Base-by-base conservation (phyloP, 2,888 invertebrate genomes). In the Thymelicus lineola region DNA sequence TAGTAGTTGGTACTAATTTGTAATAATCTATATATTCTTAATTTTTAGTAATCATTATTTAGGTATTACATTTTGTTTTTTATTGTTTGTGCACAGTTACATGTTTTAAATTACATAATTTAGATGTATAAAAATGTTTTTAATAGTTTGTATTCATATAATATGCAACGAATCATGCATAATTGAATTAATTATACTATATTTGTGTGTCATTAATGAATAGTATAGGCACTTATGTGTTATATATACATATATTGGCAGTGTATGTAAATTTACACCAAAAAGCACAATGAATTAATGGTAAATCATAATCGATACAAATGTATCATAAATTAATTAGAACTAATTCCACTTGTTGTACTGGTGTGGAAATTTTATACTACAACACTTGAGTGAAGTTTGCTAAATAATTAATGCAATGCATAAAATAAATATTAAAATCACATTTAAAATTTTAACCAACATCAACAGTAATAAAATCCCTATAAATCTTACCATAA, bases 401-500 rank as follows among this genome's bases (percentile, higher is more conserved):
- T 20, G 53, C 4, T 17, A 12, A 53, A 12, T 20, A 53, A 20
- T 53, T 15, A 50, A 17, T 50, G 50, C 17, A 50, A 9, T 50
- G 17, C 17, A 50, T 50, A 7, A 17, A 17, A 50, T 17, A 50
- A 50, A 50, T 50, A 50, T 3, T 50, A 9, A 9, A 50, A 50
- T 50, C 53, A 53, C 17, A 53, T 1, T 2, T 20, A 9, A 0
- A 53, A 20, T 53, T 53, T 1, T 53, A 36, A 57, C 12, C 28
- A 28, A 57, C 7, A n/a, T 53, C n/a, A 57, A 35, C 55, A 55
- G 3, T 46, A 48, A 48, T 46, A 62, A 14, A 20, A 48, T 62
- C 6, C 20, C 45, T 75, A 66, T 72, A 69, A 75, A 75, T 14
- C 12, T 55, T 53, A 17, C 1, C 53, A 9, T 20, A 17, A 12